Evolutionary conservation across 2,113 vertebrate genomes (phyloP), one percentile per base, ranked within the genome.

Genomic region (Geococcyx californianus): DNA sequence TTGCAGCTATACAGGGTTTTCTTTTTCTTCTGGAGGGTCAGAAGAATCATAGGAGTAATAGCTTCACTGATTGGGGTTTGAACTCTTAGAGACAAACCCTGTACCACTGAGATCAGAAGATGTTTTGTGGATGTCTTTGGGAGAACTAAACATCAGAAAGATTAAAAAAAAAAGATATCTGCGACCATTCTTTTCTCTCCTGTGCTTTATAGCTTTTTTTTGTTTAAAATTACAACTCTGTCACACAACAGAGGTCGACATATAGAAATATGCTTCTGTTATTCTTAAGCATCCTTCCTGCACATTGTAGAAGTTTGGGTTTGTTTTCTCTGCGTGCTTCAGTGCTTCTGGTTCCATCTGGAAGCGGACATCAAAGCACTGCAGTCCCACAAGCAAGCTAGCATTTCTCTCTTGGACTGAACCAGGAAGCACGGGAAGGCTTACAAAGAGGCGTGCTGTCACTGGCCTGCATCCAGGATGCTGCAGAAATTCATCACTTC

Each of bases 201-300:
- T 14, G 1, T 44, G 13, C 14, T 55, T 66, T 63, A 38, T 8
- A 68, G 47, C 29, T 20, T 58, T 34, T 45, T 33, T 45, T 78
- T 79, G 5, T 45, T 68, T 84, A 21, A 83, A 56, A 34, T 77
- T 79, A 51, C 3, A 3, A 36, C 21, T 10, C 38, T 88, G 29
- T 58, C 20, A 62, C 59, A n/a, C 28, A 81, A 4, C 38, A 52
- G 31, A 31, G 34, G 6, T 29, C 2, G 2, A 13, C 33, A 17
- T 42, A 42, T 18, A 85, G 24, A 63, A 93, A 56, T 44, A 85
- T 15, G 31, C 47, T 84, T 86, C 34, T 56, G 19, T 88, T 88
- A 56, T 94, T 86, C 91, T 84, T 87, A 97, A 87, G 89, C 97
- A 96, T 95, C 79, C 96, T 96, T 92, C 68, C 36, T 70, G 72